Base-by-base conservation (phyloP, 2,113 vertebrate species). In the Saccopteryx bilineata region DNA sequence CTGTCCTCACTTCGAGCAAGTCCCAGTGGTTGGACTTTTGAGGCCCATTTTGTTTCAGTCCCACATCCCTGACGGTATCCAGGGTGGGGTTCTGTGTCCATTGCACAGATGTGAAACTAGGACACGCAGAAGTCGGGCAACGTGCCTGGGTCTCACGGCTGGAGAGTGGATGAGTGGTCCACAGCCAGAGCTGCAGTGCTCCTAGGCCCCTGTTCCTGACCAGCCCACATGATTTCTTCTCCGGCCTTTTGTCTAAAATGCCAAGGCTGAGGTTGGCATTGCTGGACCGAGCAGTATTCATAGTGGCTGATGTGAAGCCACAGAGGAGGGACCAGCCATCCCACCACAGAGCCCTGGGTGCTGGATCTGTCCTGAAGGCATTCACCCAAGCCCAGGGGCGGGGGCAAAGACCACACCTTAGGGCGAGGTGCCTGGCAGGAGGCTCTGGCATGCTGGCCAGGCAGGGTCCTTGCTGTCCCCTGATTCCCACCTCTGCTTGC, bases 331-430 rank as follows among this genome's bases (percentile, higher is more conserved):
- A 19, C 52, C 48, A 46, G 48, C 9, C 26, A 5, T 10, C 31
- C 61, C 19, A 0, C 21, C 50, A 78, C 46, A 46, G 50, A 83
- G 31, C 19, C 50, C 46, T n/a, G 54, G 23, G 7, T 58, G 13
- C 54, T 2, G 4, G 19, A 1, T 75, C 75, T 50, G 6, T 54
- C 69, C 76, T 11, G 1, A 23, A 18, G 65, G 33, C 12, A 10
- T 0, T 0, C 12, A 46, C 26, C 48, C 2, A 17, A n/a, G 17
- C 7, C 68, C 14, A 13, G 2, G 7, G 39, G 50, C 1, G n/a
- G 39, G 50, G 1, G n/a, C 13, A 58, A 60, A 24, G 68, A 19
- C 31, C 11, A 2, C 18, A 8, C 15, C 48, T 52, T 6, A 80
- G 48, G 54, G 52, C 46, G 93, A 52, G 26, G 5, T 48, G 84